These are phyloP conservation scores for Bombus turneri DNA, from an alignment of 1,140 invertebrate species.

Conservation along the genomic window DNA sequence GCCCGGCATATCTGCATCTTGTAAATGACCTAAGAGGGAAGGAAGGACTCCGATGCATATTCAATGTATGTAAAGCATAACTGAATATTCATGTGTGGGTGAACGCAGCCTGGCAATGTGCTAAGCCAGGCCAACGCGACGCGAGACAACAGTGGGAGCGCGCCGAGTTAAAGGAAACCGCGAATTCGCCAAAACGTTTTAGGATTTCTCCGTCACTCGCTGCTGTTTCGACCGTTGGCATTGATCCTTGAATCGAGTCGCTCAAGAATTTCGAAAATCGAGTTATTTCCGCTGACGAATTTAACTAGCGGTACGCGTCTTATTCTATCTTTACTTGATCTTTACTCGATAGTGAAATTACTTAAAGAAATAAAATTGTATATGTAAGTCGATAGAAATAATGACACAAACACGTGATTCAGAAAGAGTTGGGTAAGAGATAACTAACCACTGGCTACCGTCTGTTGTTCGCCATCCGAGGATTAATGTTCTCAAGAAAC, in stretches of 20 bases:
- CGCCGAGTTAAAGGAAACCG: slow-evolving; percentile 51
- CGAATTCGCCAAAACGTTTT: slow-evolving; percentile 53
- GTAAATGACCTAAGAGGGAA: slow-evolving; percentile 81
- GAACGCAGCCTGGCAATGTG: slow-evolving; percentile 77
- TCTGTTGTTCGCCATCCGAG: too few relatives aligned
- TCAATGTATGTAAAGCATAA: slow-evolving; percentile 80
- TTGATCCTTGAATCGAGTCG: neutral
- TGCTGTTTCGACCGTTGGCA: neutral
- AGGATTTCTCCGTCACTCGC: neutral
- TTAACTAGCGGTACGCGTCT: too few relatives aligned
- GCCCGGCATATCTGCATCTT: slow-evolving; percentile 78
- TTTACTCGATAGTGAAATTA: too few relatives aligned
- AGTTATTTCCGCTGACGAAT: too few relatives aligned
- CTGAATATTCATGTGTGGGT: slow-evolving; percentile 81
- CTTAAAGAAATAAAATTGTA: too few relatives aligned
- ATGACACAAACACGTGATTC: too few relatives aligned
- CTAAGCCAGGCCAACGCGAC: slow-evolving; percentile 65
- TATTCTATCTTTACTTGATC: too few relatives aligned
- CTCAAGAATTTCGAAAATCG: neutral
- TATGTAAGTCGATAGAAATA: too few relatives aligned
- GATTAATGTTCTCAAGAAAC: too few relatives aligned
- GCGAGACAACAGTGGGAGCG: neutral
- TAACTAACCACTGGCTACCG: too few relatives aligned
- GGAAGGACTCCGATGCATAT: slow-evolving; percentile 80
- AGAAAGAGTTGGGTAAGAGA: too few relatives aligned